These are phyloP conservation scores for Nycteola revayana DNA, from an alignment of 2,888 invertebrate species.

Conservation along the genomic window DNA sequence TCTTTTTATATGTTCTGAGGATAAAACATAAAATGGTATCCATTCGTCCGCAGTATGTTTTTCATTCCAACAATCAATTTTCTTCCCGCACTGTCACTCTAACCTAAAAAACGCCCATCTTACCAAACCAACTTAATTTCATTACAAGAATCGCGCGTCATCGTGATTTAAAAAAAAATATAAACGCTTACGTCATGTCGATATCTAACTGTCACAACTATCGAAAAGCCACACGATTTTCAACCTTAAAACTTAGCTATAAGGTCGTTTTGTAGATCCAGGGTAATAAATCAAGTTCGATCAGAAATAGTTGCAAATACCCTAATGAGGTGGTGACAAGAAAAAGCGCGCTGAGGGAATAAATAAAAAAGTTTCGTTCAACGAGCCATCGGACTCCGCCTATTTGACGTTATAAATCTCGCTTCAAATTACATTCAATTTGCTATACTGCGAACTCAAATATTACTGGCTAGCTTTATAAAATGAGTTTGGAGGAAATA, in stretches of 20 bases:
- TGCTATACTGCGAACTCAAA: no score
- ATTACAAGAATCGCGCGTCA: slow-evolving; percentile 26
- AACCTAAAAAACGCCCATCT: slow-evolving; percentile 13
- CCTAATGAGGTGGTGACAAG: slow-evolving; percentile 29
- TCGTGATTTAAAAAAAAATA: slow-evolving; percentile 24
- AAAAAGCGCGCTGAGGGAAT: slow-evolving; percentile 21
- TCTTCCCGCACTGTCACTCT: no score
- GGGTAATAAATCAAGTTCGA: neutral
- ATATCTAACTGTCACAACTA: neutral
- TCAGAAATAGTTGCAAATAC: slow-evolving; percentile 15
- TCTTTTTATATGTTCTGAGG: no score
- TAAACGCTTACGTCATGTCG: slow-evolving; percentile 22
- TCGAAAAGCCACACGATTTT: neutral
- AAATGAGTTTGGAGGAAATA: no score
- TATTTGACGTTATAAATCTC: slow-evolving; percentile 1
- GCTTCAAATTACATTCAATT: no score
- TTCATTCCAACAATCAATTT: no score
- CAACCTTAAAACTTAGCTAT: neutral
- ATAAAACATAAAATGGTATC: no score
- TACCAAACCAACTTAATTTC: slow-evolving; percentile 19
- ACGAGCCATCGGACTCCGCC: slow-evolving; percentile 25
- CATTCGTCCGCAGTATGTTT: neutral
- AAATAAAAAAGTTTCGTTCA: slow-evolving; percentile 21
- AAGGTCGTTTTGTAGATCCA: neutral
- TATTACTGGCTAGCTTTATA: no score